A percentile compares a stretch with the other conserved stretches of the same genome.
Evolutionary conservation across 2,888 invertebrate genomes (phyloP).

Genomic region (Calliphora vomitoria): DNA sequence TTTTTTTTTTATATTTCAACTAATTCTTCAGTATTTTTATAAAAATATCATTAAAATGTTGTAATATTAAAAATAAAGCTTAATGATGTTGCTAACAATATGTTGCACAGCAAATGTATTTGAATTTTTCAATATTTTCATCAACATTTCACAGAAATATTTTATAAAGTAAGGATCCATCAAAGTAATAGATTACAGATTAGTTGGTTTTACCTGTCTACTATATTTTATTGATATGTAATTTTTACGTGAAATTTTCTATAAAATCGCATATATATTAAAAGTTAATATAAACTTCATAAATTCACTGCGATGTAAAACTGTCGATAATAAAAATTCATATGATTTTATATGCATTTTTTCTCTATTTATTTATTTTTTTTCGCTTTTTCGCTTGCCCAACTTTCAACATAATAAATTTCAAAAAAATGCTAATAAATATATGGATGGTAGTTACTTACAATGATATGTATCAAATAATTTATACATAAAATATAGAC

Average conservation of each 20-base stretch:
- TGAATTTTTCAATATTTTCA: too few relatives aligned
- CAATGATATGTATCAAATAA: slow-evolving; percentile 64
- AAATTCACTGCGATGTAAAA: slow-evolving; percentile 43
- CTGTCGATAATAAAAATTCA: slow-evolving; percentile 45
- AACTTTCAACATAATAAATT: slow-evolving; percentile 60
- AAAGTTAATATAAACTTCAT: slow-evolving; percentile 34
- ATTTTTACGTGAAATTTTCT: neutral
- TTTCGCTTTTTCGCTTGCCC: neutral
- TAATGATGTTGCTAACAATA: neutral
- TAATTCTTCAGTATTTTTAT: too few relatives aligned
- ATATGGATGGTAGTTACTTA: slow-evolving; percentile 40
- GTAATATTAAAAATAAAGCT: too few relatives aligned
- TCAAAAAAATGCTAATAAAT: slow-evolving; percentile 60
- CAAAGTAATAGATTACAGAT: too few relatives aligned
- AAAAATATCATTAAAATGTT: too few relatives aligned
- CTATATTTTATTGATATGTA: too few relatives aligned
- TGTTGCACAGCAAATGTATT: neutral
- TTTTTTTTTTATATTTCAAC: too few relatives aligned
- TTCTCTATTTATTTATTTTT: neutral
- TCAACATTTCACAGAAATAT: too few relatives aligned
- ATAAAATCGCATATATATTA: neutral
- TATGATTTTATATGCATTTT: slow-evolving; percentile 12
- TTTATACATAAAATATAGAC: slow-evolving; percentile 66
- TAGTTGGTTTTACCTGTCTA: too few relatives aligned
- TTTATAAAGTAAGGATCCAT: too few relatives aligned